Evolutionary conservation across 2,888 invertebrate species (phyloP).

Genomic region (Polia nebulosa): DNA sequence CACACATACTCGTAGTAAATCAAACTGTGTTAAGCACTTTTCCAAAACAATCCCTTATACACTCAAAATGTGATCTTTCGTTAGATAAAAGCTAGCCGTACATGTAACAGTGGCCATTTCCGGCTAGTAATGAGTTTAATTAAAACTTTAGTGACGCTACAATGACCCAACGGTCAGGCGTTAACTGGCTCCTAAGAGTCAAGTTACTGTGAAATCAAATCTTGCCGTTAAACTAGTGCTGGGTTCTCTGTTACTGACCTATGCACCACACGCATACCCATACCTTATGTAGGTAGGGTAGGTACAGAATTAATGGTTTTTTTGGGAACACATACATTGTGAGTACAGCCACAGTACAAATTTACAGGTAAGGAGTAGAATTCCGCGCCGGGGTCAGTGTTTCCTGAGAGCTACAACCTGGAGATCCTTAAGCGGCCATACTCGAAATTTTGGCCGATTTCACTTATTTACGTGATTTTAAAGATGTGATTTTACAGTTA

Average conservation of each 20-base stretch:
- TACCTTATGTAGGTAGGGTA: not conserved
- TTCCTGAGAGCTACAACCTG: too few species aligned
- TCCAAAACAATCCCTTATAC: not conserved
- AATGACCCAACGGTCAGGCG: constrained; percentile 42
- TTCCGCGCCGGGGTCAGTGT: too few species aligned
- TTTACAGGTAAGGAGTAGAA: too few species aligned
- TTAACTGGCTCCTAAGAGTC: constrained; percentile 30
- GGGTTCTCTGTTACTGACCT: not conserved
- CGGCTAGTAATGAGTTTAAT: constrained; percentile 52
- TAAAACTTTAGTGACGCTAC: constrained; percentile 49
- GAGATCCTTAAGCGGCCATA: too few species aligned
- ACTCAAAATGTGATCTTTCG: not conserved
- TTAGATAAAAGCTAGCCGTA: constrained; percentile 25
- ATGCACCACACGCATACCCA: not conserved
- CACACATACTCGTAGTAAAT: too few species aligned
- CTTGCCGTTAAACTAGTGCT: not conserved
- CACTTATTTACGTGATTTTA: too few species aligned
- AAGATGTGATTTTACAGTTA: too few species aligned
- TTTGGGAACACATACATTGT: too few species aligned
- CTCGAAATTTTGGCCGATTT: too few species aligned
- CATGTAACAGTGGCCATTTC: constrained; percentile 44
- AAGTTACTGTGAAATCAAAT: constrained; percentile 49
- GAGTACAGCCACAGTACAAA: too few species aligned
- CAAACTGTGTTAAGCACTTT: too few species aligned
- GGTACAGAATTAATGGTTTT: not conserved